These are phyloP conservation scores for Xylophagus ater DNA, from an alignment of 2,888 invertebrate genomes.

Conservation along the genomic window DNA sequence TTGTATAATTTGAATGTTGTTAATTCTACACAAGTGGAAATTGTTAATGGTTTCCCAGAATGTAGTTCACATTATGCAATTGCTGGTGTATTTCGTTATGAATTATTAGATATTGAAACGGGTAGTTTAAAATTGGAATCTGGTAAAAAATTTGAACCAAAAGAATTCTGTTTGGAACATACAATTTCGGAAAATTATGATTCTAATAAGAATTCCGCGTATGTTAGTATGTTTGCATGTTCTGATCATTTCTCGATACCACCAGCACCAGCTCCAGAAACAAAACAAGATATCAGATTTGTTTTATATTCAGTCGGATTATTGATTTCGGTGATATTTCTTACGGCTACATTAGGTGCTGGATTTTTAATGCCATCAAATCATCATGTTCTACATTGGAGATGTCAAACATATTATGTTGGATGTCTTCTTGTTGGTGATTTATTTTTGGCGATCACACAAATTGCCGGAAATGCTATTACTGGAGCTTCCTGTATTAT, in stretches of 20 bases:
- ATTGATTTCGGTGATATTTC: slow-evolving; percentile 68
- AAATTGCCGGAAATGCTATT: slow-evolving; percentile 53
- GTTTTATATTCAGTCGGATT: slow-evolving; percentile 66
- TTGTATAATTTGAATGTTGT: slow-evolving; percentile 19
- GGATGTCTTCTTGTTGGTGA: slow-evolving; percentile 72
- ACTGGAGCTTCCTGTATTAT: slow-evolving; percentile 51
- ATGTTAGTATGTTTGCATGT: slow-evolving; percentile 50
- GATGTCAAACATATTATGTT: slow-evolving; percentile 80
- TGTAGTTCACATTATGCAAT: slow-evolving; percentile 46
- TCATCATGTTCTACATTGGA: slow-evolving; percentile 79
- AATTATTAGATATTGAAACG: slow-evolving; percentile 40
- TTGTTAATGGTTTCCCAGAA: slow-evolving; percentile 45
- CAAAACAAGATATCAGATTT: slow-evolving; percentile 46
- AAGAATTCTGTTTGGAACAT: slow-evolving; percentile 24
- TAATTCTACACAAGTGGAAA: slow-evolving; percentile 32
- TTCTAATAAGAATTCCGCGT: not conserved
- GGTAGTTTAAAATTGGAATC: slow-evolving; percentile 45
- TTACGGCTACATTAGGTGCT: slow-evolving; percentile 68
- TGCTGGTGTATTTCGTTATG: slow-evolving; percentile 46
- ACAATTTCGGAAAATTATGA: slow-evolving; percentile 8
- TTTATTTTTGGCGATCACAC: slow-evolving; percentile 64
- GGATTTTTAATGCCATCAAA: slow-evolving; percentile 70
- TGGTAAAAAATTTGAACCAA: slow-evolving; percentile 28
- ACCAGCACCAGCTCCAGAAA: slow-evolving; percentile 20
- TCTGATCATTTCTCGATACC: slow-evolving; percentile 43